Conservation (phyloP, 2,888 invertebrate species). For the Oegoconia quadripuncta region DNA sequence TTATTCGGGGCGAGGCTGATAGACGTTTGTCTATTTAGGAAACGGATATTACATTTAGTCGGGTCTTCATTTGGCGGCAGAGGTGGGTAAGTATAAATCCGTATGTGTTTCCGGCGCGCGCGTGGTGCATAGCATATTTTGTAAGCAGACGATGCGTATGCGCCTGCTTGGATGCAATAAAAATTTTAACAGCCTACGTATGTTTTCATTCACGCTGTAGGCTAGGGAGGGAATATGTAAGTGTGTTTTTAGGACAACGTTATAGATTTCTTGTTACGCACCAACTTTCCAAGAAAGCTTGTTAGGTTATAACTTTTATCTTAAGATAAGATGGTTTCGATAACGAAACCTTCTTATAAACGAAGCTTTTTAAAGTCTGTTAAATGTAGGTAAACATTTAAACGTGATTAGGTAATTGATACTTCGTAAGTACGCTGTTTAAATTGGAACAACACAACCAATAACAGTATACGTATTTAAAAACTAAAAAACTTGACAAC, state of each 20-base stretch:
- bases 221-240: conserved; percentile 41
- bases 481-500: no score
- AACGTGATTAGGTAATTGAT: no score
- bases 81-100: conserved; percentile 72
- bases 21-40: conserved; percentile 78
- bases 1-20: conserved; percentile 74
- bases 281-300: not conserved
- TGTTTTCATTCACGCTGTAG: conserved; percentile 54
- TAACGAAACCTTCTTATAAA: no score
- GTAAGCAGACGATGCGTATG: conserved; percentile 65
- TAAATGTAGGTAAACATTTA: no score
- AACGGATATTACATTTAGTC: conserved; percentile 78
- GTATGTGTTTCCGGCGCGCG: conserved; percentile 66
- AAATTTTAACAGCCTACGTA: conserved; percentile 61
- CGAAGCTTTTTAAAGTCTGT: no score
- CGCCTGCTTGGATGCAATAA: conserved; percentile 56
- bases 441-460: no score
- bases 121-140: conserved; percentile 73
- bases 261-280: conserved; percentile 11
- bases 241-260: conserved; percentile 53
- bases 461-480: no score
- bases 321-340: no score
- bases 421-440: no score
- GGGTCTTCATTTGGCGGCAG: conserved; percentile 75
- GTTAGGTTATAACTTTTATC: not conserved